Conservation (phyloP, 1,140 invertebrate species). For the Drosophila ananassae region DNA sequence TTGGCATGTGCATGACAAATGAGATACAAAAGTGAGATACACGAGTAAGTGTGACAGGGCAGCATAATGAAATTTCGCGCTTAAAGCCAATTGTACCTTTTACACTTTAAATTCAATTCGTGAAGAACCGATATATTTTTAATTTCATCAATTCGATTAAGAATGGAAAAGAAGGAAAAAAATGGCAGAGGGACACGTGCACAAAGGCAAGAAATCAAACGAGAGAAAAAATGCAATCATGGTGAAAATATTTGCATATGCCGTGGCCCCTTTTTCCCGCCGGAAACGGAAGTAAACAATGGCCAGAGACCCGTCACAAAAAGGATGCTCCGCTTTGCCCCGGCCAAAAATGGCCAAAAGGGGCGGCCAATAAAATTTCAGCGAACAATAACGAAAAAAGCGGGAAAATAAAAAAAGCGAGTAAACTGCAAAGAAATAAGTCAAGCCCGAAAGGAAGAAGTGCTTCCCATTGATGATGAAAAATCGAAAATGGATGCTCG, state of each 20-base stretch:
- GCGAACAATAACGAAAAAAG: constrained; percentile 32
- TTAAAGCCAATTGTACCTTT: neutral
- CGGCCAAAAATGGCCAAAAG: constrained; percentile 57
- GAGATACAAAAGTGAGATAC: constrained; percentile 7
- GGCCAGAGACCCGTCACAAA: constrained; percentile 48
- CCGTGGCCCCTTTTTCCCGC: constrained; percentile 24
- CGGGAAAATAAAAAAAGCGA: constrained; percentile 13
- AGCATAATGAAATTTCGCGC: neutral
- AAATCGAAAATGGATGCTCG: constrained; percentile 68
- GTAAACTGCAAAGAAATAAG: constrained; percentile 31
- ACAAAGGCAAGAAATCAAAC: constrained; percentile 50
- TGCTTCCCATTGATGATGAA: constrained; percentile 42
- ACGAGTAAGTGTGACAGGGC: neutral
- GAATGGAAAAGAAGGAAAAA: constrained; percentile 10
- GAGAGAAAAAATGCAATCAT: constrained; percentile 72
- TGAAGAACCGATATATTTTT: constrained; percentile 38
- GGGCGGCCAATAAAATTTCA: constrained; percentile 66
- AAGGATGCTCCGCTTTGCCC: constrained; percentile 21
- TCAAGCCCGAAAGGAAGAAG: constrained; percentile 34
- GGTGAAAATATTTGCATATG: constrained; percentile 81
- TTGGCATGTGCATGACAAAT: constrained; percentile 2
- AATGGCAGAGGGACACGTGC: constrained; percentile 12
- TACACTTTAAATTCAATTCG: constrained; percentile 42
- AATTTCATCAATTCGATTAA: constrained; percentile 64
- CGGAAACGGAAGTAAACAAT: constrained; percentile 81